Conservation (phyloP, 2,797 vertebrate species). For the Poecilia wingei region DNA sequence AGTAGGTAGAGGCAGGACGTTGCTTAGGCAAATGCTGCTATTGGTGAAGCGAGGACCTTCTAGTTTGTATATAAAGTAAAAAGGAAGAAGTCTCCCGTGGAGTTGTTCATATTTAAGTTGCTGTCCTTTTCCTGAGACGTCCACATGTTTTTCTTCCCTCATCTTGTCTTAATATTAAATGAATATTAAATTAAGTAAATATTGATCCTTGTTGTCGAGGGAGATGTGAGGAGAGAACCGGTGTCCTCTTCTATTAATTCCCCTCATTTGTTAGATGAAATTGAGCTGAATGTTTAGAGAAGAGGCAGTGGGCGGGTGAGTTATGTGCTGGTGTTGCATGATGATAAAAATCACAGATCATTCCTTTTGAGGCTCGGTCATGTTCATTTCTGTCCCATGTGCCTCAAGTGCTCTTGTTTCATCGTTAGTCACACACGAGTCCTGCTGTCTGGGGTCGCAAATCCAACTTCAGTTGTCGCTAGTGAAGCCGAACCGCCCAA, state of each 20-base stretch:
- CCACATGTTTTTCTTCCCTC: constrained; percentile 13
- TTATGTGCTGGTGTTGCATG: constrained; percentile 34
- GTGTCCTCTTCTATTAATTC: not conserved
- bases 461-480: constrained; percentile 47
- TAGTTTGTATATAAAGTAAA: constrained; percentile 36
- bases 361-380: constrained; percentile 46
- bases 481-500: constrained; percentile 35
- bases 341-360: constrained; percentile 43
- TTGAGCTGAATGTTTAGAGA: constrained; percentile 25
- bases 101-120: constrained; percentile 29
- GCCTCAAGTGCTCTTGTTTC: constrained; percentile 57
- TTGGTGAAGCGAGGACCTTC: constrained; percentile 29
- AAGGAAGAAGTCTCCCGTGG: constrained; percentile 17
- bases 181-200: constrained; percentile 15
- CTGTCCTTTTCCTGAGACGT: not conserved
- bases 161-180: constrained; percentile 22
- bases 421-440: constrained; percentile 50
- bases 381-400: constrained; percentile 47
- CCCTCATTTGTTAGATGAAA: constrained; percentile 11
- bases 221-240: constrained; percentile 7
- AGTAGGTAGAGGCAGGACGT: constrained; percentile 2
- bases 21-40: constrained; percentile 53
- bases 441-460: constrained; percentile 46
- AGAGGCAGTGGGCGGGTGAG: constrained; percentile 6
- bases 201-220: not conserved